Evolutionary conservation across 2,888 invertebrate genomes (phyloP).

Genomic region (Azorinus chamasolen): DNA sequence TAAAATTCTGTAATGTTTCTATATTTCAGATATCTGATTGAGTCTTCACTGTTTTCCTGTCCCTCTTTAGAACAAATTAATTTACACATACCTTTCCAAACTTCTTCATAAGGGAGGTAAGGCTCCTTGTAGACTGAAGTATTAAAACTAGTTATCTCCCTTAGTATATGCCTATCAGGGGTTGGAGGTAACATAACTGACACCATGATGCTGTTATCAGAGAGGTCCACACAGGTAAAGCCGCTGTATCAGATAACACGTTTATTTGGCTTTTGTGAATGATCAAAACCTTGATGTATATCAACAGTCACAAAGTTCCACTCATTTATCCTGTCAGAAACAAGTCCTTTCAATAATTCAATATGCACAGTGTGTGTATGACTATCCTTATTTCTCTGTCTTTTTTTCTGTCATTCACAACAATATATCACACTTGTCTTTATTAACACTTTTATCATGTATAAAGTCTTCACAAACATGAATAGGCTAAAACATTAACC

Average conservation of each 20-base stretch:
- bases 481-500: too few relatives aligned
- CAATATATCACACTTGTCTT: background rate
- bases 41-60: too few relatives aligned
- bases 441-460: conserved; percentile 4
- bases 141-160: conserved; percentile 34
- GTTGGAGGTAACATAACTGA: conserved; percentile 12
- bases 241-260: too few relatives aligned
- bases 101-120: conserved; percentile 49
- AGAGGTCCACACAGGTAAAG: background rate
- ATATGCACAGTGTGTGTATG: background rate
- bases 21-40: too few relatives aligned
- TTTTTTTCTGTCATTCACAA: background rate
- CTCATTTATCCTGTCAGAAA: too few relatives aligned
- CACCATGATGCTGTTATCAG: conserved; percentile 17
- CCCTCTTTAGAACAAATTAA: too few relatives aligned
- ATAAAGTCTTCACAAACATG: too few relatives aligned
- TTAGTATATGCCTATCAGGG: conserved; percentile 17
- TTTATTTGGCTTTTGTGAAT: too few relatives aligned
- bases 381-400: too few relatives aligned
- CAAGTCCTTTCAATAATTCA: background rate
- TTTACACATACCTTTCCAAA: conserved; percentile 50
- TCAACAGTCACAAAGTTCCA: too few relatives aligned
- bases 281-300: too few relatives aligned
- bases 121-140: conserved; percentile 37
- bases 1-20: too few relatives aligned